Conservation (phyloP, 2,888 invertebrate genomes). For the Drosophila robusta region DNA sequence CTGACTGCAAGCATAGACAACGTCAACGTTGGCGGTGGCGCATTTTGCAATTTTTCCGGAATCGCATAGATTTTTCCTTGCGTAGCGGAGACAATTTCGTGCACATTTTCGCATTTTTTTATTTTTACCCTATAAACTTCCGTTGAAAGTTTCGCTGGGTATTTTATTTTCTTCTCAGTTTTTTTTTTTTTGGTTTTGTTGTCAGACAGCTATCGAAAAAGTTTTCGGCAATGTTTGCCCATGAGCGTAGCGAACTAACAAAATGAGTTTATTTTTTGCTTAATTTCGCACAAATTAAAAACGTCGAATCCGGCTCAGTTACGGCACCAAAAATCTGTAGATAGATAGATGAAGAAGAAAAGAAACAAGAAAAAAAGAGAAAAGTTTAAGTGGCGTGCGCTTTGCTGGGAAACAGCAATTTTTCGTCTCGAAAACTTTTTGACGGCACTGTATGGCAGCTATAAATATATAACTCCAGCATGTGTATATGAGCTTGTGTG, state of each 20-base stretch:
- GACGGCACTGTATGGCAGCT: constrained; percentile 50
- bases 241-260: constrained; percentile 68
- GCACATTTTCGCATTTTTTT: constrained; percentile 51
- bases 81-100: constrained; percentile 69
- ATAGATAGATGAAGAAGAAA: constrained; percentile 5
- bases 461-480: constrained; percentile 50
- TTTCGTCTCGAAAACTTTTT: constrained; percentile 61
- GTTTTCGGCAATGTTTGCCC: constrained; percentile 73
- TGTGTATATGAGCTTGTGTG: background rate
- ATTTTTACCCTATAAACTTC: constrained; percentile 67
- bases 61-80: constrained; percentile 72
- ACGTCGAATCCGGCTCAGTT: constrained; percentile 67
- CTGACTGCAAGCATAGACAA: constrained; percentile 42
- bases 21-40: constrained; percentile 32
- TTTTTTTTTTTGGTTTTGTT: constrained; percentile 61
- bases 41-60: constrained; percentile 72
- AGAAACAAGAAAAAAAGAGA: constrained; percentile 2
- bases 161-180: constrained; percentile 26
- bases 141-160: constrained; percentile 57
- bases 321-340: constrained; percentile 53
- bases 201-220: constrained; percentile 78
- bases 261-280: constrained; percentile 82
- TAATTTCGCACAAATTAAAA: constrained; percentile 81
- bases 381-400: constrained; percentile 47
- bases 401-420: constrained; percentile 49